Evolutionary conservation across 2,113 vertebrate genomes (phyloP).

Genomic region (Tauraco erythrolophus): DNA sequence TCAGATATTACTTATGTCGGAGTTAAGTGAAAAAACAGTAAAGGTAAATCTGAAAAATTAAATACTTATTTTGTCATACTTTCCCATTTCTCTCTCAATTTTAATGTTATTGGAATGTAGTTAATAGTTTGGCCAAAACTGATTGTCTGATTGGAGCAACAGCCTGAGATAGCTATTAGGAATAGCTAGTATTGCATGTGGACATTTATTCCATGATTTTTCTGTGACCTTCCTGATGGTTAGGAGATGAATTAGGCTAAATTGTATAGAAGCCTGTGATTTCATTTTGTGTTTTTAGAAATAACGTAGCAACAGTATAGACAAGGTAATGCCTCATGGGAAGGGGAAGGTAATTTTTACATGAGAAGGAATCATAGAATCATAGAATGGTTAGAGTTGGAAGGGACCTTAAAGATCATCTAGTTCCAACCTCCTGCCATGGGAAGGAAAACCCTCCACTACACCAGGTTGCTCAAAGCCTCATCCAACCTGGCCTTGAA

Average conservation of each 20-base stretch:
- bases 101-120: not conserved
- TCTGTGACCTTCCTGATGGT: not conserved
- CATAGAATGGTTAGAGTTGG: too few species aligned
- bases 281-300: not conserved
- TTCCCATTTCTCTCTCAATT: not conserved
- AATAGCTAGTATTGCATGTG: not conserved
- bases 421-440: too few species aligned
- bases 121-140: not conserved
- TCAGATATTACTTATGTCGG: not conserved
- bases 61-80: not conserved
- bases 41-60: not conserved
- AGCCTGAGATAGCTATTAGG: not conserved
- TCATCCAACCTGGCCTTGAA: too few species aligned
- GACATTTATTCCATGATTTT: not conserved
- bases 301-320: not conserved
- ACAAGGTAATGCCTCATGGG: not conserved
- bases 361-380: too few species aligned
- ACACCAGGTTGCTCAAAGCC: too few species aligned
- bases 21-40: not conserved
- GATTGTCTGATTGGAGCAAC: not conserved
- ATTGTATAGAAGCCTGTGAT: not conserved
- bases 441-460: too few species aligned
- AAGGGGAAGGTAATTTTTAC: not conserved
- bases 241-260: not conserved
- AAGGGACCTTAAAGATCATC: too few species aligned